Evolutionary conservation across 2,113 vertebrate genomes (phyloP), one percentile per base, ranked within the genome.

Genomic region (Callopanchax toddi): DNA sequence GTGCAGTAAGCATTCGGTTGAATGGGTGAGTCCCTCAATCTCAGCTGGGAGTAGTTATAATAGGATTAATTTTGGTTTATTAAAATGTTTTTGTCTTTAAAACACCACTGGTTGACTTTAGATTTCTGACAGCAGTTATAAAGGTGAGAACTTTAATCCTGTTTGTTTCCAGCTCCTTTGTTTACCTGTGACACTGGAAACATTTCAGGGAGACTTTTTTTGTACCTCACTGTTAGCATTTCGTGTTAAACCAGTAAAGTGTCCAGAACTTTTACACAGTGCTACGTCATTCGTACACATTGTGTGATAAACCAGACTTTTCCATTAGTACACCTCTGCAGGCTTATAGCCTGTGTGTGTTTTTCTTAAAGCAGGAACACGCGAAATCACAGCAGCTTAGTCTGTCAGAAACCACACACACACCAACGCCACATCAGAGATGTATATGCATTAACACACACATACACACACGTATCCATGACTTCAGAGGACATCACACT

Each of bases 361-460:
- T 67, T 75, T 74, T n/a, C 48, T 75, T 52, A 59, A 44, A 71
- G 57, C 2, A 23, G 72, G 66, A 79, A 64, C 71, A 51, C 16
- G 37, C 63, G 18, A 82, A 71, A 71, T 78, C 40, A 50, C 65
- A 52, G 50, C 36, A 42, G 52, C 57, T 66, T 53, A 59, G 20
- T 56, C 46, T 63, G 74, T 68, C 46, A 61, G 55, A 70, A 70
- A 49, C 54, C 53, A 53, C 66, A 69, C 57, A 40, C 76, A 75
- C 53, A 29, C 26, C 4, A 4, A 29, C 26, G 7, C 26, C n/a
- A 65, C 40, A 18, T 18, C 21, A 16, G 20, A 49, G 43, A 79
- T 42, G 58, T 16, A 67, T 51, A 64, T 37, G 29, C 18, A 39
- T 26, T 18, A 44, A 51, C 25, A 6, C 32, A 59, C 40, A 66